A percentile compares a stretch with the other conserved stretches of the same genome.
Evolutionary conservation across 2,113 vertebrate genomes (phyloP).

Genomic region (Nothobranchius kuhntae): DNA sequence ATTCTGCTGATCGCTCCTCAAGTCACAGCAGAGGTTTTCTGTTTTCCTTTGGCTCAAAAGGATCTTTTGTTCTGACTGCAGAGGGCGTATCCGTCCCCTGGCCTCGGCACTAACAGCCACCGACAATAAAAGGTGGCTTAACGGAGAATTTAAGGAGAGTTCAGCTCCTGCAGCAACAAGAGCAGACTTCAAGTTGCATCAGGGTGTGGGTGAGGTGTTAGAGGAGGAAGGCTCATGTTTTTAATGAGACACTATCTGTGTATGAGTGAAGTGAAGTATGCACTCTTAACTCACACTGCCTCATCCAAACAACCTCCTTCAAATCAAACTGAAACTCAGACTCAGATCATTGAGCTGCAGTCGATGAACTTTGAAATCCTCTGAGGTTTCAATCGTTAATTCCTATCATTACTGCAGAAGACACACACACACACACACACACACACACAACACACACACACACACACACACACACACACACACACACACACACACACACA

Average conservation of each 20-base stretch:
- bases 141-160: slow-evolving; percentile 29
- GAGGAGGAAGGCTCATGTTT: too few species aligned
- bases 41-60: slow-evolving; percentile 31
- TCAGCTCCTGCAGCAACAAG: neutral
- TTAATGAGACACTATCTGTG: too few species aligned
- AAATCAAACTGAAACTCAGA: slow-evolving; percentile 37
- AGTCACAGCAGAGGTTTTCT: slow-evolving; percentile 31
- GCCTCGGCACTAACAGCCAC: slow-evolving; percentile 35
- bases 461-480: neutral
- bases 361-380: slow-evolving; percentile 45
- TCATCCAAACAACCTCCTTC: slow-evolving; percentile 42
- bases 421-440: slow-evolving; percentile 1
- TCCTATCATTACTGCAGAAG: slow-evolving; percentile 22
- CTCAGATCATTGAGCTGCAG: slow-evolving; percentile 17
- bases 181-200: neutral
- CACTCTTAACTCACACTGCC: neutral
- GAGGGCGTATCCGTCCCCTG: slow-evolving; percentile 40
- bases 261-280: too few species aligned
- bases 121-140: slow-evolving; percentile 50
- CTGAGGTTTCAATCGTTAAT: slow-evolving; percentile 16
- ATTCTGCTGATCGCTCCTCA: slow-evolving; percentile 64
- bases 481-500: neutral
- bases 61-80: slow-evolving; percentile 52
- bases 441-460: neutral
- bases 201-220: too few species aligned